These are phyloP conservation scores for Acestrorhynchus altus DNA, from an alignment of 2,797 vertebrate species.

Conservation along the genomic window DNA sequence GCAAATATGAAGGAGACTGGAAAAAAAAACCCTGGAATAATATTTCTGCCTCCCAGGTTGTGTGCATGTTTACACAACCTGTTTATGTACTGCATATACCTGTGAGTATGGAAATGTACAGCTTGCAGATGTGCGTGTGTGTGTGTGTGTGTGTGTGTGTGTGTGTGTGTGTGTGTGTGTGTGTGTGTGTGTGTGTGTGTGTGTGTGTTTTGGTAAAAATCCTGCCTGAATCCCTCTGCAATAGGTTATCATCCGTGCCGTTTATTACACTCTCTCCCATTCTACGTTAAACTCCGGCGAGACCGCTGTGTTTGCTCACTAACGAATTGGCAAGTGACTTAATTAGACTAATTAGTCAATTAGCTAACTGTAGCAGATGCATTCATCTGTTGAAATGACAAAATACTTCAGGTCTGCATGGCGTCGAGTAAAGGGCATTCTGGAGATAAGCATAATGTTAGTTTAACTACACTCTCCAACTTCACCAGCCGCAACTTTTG, in stretches of 20 bases:
- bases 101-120: not conserved
- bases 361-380: slow-evolving; percentile 54
- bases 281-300: slow-evolving; percentile 42
- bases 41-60: not conserved
- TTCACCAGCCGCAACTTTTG: slow-evolving; percentile 2
- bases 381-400: slow-evolving; percentile 61
- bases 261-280: slow-evolving; percentile 37
- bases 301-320: slow-evolving; percentile 51
- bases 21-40: not conserved
- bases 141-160: no score
- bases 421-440: slow-evolving; percentile 55
- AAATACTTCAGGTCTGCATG: slow-evolving; percentile 48
- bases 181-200: no score
- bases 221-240: slow-evolving; percentile 25
- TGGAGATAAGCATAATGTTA: slow-evolving; percentile 58
- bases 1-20: no score
- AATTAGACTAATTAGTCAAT: slow-evolving; percentile 66
- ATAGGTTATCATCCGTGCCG: slow-evolving; percentile 34
- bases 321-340: slow-evolving; percentile 59
- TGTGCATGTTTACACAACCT: not conserved
- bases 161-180: no score
- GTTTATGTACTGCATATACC: not conserved
- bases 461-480: slow-evolving; percentile 40
- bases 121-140: not conserved
- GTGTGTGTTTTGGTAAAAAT: no score